These are phyloP conservation scores for Phyllostomus discolor DNA, from an alignment of 2,113 vertebrate genomes.

Conservation along the genomic window DNA sequence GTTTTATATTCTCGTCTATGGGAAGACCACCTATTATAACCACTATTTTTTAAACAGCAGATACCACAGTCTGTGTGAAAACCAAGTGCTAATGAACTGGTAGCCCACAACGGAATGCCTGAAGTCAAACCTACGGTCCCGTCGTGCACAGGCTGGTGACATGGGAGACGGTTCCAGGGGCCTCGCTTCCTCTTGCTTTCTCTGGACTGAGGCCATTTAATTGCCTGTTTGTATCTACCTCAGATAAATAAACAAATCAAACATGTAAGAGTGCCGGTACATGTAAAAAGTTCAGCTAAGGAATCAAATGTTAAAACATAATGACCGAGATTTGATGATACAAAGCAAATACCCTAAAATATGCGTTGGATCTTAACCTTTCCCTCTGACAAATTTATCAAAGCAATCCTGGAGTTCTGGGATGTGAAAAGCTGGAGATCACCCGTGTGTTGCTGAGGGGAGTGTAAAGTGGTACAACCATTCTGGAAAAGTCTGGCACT, in stretches of 20 bases:
- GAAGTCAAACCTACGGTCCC: background rate
- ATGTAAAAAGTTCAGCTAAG: background rate
- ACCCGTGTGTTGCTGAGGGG: rapidly evolving
- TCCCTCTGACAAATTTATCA: background rate
- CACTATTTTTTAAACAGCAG: background rate
- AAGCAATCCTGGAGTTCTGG: background rate
- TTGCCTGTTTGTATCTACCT: background rate
- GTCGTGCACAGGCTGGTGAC: background rate
- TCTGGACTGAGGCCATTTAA: background rate
- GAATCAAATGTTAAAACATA: background rate
- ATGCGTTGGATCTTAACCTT: background rate
- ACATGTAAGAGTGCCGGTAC: background rate
- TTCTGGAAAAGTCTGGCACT: background rate
- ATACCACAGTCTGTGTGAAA: background rate
- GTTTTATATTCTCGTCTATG: background rate
- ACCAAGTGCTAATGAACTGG: background rate
- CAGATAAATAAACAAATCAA: background rate
- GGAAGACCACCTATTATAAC: background rate
- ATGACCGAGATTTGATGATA: background rate
- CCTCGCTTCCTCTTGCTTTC: background rate
- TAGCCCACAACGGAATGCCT: background rate
- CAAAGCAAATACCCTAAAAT: background rate
- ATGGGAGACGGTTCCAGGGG: background rate
- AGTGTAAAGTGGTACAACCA: background rate
- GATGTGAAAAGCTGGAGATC: background rate